Base-by-base conservation (phyloP, 2,888 invertebrate species). In the Caradrina clavipalpis region DNA sequence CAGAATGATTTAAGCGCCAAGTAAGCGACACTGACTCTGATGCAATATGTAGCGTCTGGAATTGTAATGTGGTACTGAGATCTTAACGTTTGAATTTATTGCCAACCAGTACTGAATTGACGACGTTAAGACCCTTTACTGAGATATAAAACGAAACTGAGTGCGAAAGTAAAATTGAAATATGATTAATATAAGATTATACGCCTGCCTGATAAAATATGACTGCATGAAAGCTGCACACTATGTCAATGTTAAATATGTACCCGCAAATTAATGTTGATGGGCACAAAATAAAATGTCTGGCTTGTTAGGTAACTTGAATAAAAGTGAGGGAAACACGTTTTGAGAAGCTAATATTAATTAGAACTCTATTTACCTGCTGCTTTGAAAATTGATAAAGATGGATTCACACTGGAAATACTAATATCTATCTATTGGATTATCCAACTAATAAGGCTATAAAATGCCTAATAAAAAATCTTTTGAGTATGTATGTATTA, bases 1-100 rank as follows among this genome's bases (percentile, higher is more conserved):
- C 86, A 80, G 85, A 88, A 86, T 89, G 86, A 90, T 91, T 88
- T 89, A 90, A 87, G 79, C 83, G 78, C 85, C 85, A 86, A 89
- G 89, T 88, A 86, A 88, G 86, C 84, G 81, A 89, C 85, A 84
- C 85, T 71, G 77, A 79, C 86, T 86, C 88, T 89, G 88, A 88
- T 87, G 85, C 86, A 89, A 86, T 86, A 83, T 84, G 82, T 87
- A 88, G 87, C 87, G 85, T 82, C 79, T 86, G 71, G 83, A 82
- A 88, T 89, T 87, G 88, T 84, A 87, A 87, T 90, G 88, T 87
- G 80, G 86, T 86, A 87, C 87, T 87, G 85, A 87, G 87, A 87
- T 90, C 90, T 89, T 85, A 89, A 88, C 80, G 80, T 84, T 84
- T 82, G 82, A 84, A 89, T 86, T 81, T 79, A 76, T 83, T 82